Evolutionary conservation across 2,797 vertebrate species (phyloP), one percentile per base, ranked within the genome.

Genomic region (Sebastes flavidus): DNA sequence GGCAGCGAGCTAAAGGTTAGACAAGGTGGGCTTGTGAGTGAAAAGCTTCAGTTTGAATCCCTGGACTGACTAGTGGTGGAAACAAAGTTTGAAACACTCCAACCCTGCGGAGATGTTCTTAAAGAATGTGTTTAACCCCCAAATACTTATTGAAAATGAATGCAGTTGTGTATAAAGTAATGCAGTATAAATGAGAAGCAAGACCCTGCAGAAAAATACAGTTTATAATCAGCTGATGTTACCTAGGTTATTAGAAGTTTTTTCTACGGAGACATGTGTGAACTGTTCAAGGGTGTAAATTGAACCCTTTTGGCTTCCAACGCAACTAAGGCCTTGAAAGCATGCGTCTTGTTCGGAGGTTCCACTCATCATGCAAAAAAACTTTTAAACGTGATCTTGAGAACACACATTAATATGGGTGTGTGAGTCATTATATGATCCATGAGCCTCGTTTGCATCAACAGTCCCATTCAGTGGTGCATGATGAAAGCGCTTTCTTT

Each of bases 401-500:
- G 75, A 86, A 77, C 9, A 9, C 34, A 63, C 67, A 72, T 91
- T 61, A 81, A 81, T 71, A 59, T 60, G 55, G 38, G 32, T 25
- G 60, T 55, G 52, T 9, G 68, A 80, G 60, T 78, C 74, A 65
- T 83, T 61, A 72, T 24, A 34, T 54, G 24, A 63, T 61, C 27
- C 52, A 20, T 3, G 22, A 65, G 46, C 55, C 71, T 76, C 8
- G 4, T 77, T 84, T 69, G 58, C 65, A 10, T 81, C 56, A 70
- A 77, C 54, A 27, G 20, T 58, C 59, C 59, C 46, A 62, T 72
- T 74, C 74, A 49, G 24, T 14, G 63, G 65, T 38, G 65, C 49
- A 34, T 29, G 77, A 90, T 87, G 42, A 88, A 91, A 90, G 63
- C 73, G 16, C 46, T 72, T 55, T 61, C 56, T 29, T 61, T 30